Base-by-base conservation (phyloP, 2,113 vertebrate genomes). In the Gracilinanus agilis region DNA sequence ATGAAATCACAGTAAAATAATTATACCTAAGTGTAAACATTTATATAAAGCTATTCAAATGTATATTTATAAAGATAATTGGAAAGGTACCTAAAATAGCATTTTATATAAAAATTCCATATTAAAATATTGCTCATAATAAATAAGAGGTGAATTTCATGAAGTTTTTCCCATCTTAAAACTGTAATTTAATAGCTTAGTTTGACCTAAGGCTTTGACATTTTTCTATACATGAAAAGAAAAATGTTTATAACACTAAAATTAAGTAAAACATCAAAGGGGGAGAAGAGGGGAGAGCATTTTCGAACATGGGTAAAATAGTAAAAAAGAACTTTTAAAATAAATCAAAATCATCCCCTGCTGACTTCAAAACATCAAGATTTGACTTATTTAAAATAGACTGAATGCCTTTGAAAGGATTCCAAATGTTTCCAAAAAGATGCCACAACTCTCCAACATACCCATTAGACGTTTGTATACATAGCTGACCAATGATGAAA, bases 71-170 rank as follows among this genome's bases (percentile, higher is more conserved):
- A 98, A 98, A 99, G 98, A 98, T 96, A 98, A 98, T 88, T 98
- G 97, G 93, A 98, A 98, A 98, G 97, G 97, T 99, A 99, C 98
- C 98, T 98, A 99, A 99, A 99, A 99, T 99, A 99, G 98, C 95
- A 97, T 97, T 98, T 97, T 96, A 97, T 98, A 99, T 98, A 99
- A 99, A 99, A 98, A 90, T 97, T 98, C 98, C 97, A 23, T 99
- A 99, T 98, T 98, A 99, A 99, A 99, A 99, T 99, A 99, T 98
- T 98, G 98, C 98, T 98, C 89, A 92, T 98, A 98, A 98, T 98
- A 99, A 98, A 98, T 99, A 98, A 98, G 95, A 98, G 97, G 97
- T 29, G 90, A 96, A 93, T 98, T 98, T 97, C 92, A 97, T 95
- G 97, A 98, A 98, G 93, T 98, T 96, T 90, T 98, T 95, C 95